Conservation (phyloP, 2,888 invertebrate genomes). For the Taphrorychus bicolor region DNA sequence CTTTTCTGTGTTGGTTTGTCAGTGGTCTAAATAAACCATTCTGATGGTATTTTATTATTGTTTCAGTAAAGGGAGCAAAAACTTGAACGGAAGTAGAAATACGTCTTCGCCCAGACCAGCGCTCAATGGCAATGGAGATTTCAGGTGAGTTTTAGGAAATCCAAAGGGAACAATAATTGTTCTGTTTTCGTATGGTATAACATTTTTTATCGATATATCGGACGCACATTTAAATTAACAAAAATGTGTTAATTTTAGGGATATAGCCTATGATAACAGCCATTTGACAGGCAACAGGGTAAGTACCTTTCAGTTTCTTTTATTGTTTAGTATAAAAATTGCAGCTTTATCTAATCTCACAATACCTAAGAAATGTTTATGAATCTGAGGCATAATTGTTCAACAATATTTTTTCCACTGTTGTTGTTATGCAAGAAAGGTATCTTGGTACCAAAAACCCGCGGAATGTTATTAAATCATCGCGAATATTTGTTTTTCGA, state of each 20-base stretch:
- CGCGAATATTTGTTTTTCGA: not conserved
- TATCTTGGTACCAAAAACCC: not conserved
- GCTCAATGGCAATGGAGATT: slow-evolving; percentile 51
- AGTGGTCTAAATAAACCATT: too few relatives aligned
- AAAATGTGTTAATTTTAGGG: slow-evolving; percentile 7
- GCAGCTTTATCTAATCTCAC: not conserved
- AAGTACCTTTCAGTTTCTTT: not conserved
- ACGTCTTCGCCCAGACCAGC: slow-evolving; percentile 51
- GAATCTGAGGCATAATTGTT: not conserved
- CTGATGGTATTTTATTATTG: slow-evolving; percentile 14
- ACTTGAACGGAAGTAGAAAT: slow-evolving; percentile 54
- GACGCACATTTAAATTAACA: too few relatives aligned
- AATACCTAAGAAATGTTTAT: not conserved
- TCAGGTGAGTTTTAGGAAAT: slow-evolving; percentile 45
- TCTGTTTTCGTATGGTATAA: not conserved
- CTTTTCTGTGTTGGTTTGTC: too few relatives aligned
- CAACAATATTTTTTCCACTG: not conserved
- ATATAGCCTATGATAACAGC: slow-evolving; percentile 6
- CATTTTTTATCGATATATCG: too few relatives aligned
- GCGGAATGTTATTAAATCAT: not conserved
- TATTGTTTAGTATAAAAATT: not conserved
- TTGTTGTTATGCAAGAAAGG: not conserved
- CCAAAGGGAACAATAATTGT: not conserved
- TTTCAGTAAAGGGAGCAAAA: slow-evolving; percentile 55
- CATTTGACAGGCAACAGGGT: not conserved